Evolutionary conservation across 2,888 invertebrate genomes (phyloP), one percentile per base, ranked within the genome.

Genomic region (Stenotaenia linearis): DNA sequence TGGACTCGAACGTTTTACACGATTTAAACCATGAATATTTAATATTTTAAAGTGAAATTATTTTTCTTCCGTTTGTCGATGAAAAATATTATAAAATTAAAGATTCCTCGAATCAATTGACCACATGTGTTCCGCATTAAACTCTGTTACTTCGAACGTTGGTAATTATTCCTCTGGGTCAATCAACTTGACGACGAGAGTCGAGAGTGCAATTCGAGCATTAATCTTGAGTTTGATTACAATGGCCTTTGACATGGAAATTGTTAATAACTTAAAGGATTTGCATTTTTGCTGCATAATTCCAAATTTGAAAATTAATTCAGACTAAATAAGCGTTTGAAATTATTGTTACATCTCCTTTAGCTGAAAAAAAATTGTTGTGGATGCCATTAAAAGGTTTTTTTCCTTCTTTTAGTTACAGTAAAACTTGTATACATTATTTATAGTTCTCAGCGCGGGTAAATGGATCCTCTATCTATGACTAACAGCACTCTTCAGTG

Each of bases 381-480:
- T n/a, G n/a, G n/a, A n/a, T 18, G 45, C 45, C 45, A 12, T 32
- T 32, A 32, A 32, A n/a, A n/a, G n/a, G n/a, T n/a, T n/a, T 32
- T 32, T 32, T 32, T 32, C 9, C 9, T 6, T 32, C 9, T 6
- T 32, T 32, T 32, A 32, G 5, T 32, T 32, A 9, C 5, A 32
- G 32, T 6, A 32, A 32, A 32, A n/a, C n/a, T n/a, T 32, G 4
- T 32, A 32, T 32, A 32, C 32, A 32, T 6, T 32, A 32, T 32
- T 32, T 32, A 32, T 32, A 32, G 32, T 32, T 9, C 32, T 6
- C 32, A 69, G 10, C 25, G 28, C 69, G 12, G n/a, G 25, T 28
- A 69, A 69, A 69, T 69, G 69, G 69, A 69, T 69, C 69, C 69
- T 28, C 28, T 69, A 69, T 69, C 69, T 69, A 69, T 69, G 69